Base-by-base conservation (phyloP, 2,797 vertebrate genomes). In the Eurystomus glaucurus region DNA sequence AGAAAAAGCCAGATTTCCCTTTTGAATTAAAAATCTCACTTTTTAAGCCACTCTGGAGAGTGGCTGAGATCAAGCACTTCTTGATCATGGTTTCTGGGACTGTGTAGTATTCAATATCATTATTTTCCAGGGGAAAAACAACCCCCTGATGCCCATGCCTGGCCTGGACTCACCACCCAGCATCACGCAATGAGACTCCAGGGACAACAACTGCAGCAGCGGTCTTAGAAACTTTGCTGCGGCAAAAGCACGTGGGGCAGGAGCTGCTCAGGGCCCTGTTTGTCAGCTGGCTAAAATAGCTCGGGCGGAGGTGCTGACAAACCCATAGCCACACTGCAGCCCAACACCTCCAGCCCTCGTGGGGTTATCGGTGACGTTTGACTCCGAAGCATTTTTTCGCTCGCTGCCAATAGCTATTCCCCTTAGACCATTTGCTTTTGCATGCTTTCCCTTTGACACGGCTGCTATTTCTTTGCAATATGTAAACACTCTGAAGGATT, bases 361-460 rank as follows among this genome's bases (percentile, higher is more conserved):
- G 33, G 90, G 94, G 93, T 95, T 97, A 97, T 97, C 94, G 21
- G 76, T 88, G 95, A 95, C 90, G 84, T 97, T 96, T 43, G 93
- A 95, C 91, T 85, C 84, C 3, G 1, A 71, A 95, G 70, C 94
- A 94, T 97, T 97, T 94, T 93, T 90, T 76, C 23, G 46, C 85
- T 37, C 2, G 20, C 93, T 97, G 96, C 96, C 96, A 97, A 33
- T 72, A 89, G 88, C 93, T 43, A 78, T 93, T 92, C 68, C 92
- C 91, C 46, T 17, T 14, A 31, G 81, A 70, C 92, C 93, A 94
- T 97, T 96, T 89, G 94, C 94, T 97, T 95, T 97, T 90, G 16
- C 95, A 85, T 97, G 96, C 96, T 96, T 97, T 97, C 96, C 97
- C 91, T 96, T 97, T 97, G 97, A 97, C 97, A 96, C 57, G 84